Percentiles rank a stretch among this genome's conserved stretches.
Conservation (phyloP, 2,113 vertebrate genomes). For the Arenaria interpres region DNA sequence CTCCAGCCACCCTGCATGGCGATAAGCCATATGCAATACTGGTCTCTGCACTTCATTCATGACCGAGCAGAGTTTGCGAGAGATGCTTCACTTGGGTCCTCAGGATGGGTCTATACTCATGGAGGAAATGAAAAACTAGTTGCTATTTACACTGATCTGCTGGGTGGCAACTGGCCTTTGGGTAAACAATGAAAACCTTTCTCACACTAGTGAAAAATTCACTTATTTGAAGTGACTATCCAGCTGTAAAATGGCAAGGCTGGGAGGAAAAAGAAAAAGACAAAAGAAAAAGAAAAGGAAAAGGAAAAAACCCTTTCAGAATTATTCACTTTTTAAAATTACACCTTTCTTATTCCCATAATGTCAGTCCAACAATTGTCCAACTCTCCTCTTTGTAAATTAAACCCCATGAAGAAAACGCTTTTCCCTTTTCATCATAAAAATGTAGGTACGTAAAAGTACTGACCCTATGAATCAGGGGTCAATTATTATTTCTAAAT, state of each 20-base stretch:
- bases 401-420: not conserved
- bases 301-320: not conserved
- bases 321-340: not conserved
- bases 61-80: not conserved
- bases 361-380: not conserved
- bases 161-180: not conserved
- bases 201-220: not conserved
- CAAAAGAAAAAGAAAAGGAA: not conserved
- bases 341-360: not conserved
- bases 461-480: slow-evolving; percentile 33
- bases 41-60: not conserved
- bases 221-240: not conserved
- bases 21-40: not conserved
- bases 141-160: not conserved
- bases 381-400: not conserved
- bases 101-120: not conserved
- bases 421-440: slow-evolving; percentile 31
- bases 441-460: not conserved
- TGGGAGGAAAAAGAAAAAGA: no score
- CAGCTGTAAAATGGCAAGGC: not conserved
- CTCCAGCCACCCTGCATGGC: not conserved
- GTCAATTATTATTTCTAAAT: slow-evolving; percentile 44
- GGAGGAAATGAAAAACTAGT: not conserved
- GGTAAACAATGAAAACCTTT: not conserved
- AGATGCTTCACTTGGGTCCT: not conserved